These are phyloP conservation scores for Diaphora mendica DNA, from an alignment of 2,888 invertebrate species.

Conservation along the genomic window DNA sequence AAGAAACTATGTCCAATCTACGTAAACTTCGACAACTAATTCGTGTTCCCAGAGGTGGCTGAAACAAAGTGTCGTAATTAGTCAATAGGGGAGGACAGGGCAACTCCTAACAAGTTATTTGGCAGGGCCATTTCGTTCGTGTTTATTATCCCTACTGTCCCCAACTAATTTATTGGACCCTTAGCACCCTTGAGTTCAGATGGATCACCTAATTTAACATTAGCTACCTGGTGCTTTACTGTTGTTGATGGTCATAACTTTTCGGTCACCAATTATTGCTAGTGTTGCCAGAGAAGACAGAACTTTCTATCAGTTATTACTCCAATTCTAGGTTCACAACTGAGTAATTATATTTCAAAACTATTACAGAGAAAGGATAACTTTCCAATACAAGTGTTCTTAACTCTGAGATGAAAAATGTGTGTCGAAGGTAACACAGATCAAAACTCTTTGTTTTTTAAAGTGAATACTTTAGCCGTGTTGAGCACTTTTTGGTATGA, in stretches of 20 bases:
- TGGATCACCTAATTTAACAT: constrained; percentile 85
- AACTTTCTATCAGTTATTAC: not conserved
- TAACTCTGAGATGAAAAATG: not conserved
- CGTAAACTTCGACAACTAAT: constrained; percentile 44
- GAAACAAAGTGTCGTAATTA: constrained; percentile 80
- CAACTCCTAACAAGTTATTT: constrained; percentile 80
- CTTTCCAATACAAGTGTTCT: not conserved
- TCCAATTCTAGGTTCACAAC: not conserved
- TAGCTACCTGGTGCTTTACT: constrained; percentile 65
- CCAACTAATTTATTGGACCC: constrained; percentile 83
- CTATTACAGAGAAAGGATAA: not conserved
- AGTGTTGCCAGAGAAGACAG: not conserved
- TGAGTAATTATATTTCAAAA: not conserved
- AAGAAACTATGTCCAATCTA: constrained; percentile 15
- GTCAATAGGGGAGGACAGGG: constrained; percentile 78
- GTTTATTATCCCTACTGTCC: constrained; percentile 84
- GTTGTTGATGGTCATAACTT: constrained; percentile 66
- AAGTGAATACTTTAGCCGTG: too few species aligned
- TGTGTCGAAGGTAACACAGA: not conserved
- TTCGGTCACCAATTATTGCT: constrained; percentile 23
- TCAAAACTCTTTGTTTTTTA: not conserved
- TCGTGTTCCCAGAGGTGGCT: constrained; percentile 49
- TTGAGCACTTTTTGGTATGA: too few species aligned
- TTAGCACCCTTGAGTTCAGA: constrained; percentile 79
- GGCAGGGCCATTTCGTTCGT: constrained; percentile 76